A percentile compares a stretch with the other conserved stretches of the same genome.
Conservation (phyloP, 2,888 invertebrate species). For the Trissonchulus sp. region DNA sequence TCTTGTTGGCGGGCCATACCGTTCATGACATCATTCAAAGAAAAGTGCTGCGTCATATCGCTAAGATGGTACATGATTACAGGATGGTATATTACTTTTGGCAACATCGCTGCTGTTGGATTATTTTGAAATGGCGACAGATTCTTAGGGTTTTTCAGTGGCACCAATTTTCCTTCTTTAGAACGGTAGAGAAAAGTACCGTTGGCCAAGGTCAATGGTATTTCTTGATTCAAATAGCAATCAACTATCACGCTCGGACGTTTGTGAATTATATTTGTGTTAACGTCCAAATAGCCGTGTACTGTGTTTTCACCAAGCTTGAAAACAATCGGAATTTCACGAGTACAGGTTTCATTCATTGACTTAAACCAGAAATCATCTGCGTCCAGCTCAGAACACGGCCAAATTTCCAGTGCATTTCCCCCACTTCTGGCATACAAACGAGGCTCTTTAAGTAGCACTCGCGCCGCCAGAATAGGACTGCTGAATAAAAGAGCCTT, state of each 20-base stretch:
- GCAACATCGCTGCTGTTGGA: background rate
- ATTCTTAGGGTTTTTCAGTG: background rate
- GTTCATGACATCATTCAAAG: background rate
- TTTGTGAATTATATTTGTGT: slow-evolving; percentile 4
- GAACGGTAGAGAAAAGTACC: background rate
- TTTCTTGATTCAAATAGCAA: background rate
- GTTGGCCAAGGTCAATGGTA: background rate
- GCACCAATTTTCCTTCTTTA: background rate
- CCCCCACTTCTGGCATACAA: background rate
- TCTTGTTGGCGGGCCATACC: background rate
- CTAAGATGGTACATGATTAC: background rate
- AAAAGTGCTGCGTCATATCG: background rate
- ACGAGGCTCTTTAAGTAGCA: background rate
- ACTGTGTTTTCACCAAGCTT: background rate
- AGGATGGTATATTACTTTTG: slow-evolving; percentile 5
- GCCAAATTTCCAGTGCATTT: background rate
- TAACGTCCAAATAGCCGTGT: background rate
- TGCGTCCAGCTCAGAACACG: background rate
- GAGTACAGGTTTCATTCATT: background rate
- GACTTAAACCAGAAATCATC: background rate
- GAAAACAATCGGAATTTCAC: background rate
- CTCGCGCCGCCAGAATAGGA: background rate
- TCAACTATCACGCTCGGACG: background rate
- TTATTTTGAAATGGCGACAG: background rate
- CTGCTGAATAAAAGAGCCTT: background rate